Evolutionary conservation across 2,113 vertebrate genomes (phyloP), one percentile per base, ranked within the genome.

Genomic region (Vidua macroura): DNA sequence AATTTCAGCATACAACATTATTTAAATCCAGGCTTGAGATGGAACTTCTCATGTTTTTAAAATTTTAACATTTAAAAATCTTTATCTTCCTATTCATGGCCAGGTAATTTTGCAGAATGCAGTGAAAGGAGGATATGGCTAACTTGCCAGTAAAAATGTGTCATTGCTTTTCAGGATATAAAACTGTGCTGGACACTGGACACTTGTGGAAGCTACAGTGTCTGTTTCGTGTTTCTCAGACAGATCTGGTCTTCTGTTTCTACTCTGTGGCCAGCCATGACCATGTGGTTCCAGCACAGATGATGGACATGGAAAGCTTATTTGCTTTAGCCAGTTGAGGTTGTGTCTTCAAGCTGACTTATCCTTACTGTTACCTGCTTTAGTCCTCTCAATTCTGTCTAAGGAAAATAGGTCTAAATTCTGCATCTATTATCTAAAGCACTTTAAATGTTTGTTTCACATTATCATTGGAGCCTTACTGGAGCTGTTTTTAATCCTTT

Each of bases 1-100:
- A 43, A 97, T 99, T 99, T 98, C 98, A 99, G 96, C 97, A 99
- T 72, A 99, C 97, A 96, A 98, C 97, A 63, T 98, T 98, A 87
- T 98, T 99, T 88, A 98, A 99, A 97, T 99, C 59, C 97, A 99
- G 93, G 98, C 98, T 91, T 99, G 97, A 98, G 85, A 55, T 87
- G 81, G 66, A 88, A 28, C 13, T 53, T 81, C 23, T 41, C 2
- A 28, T 44, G 22, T 56, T 82, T 90, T 84, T 46, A 25, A 92
- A 55, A 21, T 75, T 83, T 53, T 87, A 4, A 2, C 46, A 7
- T 88, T 93, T 64, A 10, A 23, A 78, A 49, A 43, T 23, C 18
- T 58, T 72, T 53, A 6, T 64, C 12, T 56, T 84, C 6, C 8
- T 74, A 14, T 73, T 69, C 31, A 30, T 21, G 18, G 23, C 10